Conservation (phyloP, 2,113 vertebrate species). For the Elanus axillaris region DNA sequence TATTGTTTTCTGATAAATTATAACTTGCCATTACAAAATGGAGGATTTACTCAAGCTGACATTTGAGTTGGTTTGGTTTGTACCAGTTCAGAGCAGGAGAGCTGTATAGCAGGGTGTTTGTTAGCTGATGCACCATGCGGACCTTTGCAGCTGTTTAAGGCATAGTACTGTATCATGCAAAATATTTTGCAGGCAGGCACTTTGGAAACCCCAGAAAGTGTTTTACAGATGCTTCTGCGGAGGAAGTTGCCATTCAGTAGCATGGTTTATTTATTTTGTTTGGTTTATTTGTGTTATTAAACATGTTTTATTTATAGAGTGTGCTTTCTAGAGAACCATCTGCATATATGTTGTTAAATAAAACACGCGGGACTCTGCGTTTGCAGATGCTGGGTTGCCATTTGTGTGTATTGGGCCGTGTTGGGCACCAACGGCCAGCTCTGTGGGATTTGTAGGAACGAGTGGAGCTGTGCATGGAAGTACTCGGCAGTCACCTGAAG, state of each 20-base stretch:
- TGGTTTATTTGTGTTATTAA: slow-evolving; percentile 48
- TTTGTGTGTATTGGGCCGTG: background rate
- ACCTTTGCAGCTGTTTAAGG: background rate
- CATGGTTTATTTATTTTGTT: slow-evolving; percentile 53
- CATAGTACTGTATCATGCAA: background rate
- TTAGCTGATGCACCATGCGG: background rate
- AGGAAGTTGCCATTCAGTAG: background rate
- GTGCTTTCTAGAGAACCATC: slow-evolving; percentile 21
- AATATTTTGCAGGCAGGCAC: background rate
- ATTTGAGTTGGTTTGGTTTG: background rate
- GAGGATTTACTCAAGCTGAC: background rate
- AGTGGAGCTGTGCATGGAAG: background rate
- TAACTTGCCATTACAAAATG: background rate
- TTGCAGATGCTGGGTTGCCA: background rate
- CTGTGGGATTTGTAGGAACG: background rate
- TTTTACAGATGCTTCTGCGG: background rate
- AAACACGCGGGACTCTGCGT: background rate
- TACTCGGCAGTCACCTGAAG: background rate
- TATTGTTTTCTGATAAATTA: background rate
- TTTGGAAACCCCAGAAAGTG: background rate
- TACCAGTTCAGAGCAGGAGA: background rate
- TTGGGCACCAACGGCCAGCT: background rate
- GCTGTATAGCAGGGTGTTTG: background rate
- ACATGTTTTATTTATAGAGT: slow-evolving; percentile 31
- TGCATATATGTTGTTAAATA: background rate